These are phyloP conservation scores for Cataglyphis albicans DNA, from an alignment of 2,888 invertebrate species.

Conservation along the genomic window DNA sequence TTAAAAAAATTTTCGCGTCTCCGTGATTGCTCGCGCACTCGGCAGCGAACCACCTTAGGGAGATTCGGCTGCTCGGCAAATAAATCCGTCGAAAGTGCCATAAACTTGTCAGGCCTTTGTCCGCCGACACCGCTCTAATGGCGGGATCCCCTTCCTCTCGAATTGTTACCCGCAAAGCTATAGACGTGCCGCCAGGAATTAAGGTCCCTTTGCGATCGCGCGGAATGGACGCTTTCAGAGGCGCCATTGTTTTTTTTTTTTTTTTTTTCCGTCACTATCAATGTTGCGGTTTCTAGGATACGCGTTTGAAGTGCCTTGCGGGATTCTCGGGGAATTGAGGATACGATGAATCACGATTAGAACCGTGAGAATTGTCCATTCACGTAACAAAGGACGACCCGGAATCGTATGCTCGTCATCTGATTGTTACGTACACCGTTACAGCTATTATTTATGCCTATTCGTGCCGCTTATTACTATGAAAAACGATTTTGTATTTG, in stretches of 20 bases:
- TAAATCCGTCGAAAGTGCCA: slow-evolving; percentile 77
- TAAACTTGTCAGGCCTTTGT: slow-evolving; percentile 78
- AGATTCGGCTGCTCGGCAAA: slow-evolving; percentile 56
- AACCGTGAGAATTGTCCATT: slow-evolving; percentile 29
- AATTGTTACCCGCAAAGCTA: slow-evolving; percentile 47
- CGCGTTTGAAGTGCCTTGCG: slow-evolving; percentile 4
- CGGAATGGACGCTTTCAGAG: slow-evolving; percentile 44
- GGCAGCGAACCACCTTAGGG: slow-evolving; percentile 32
- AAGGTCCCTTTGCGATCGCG: slow-evolving; percentile 50
- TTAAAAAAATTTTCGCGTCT: not conserved
- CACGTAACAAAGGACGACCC: not conserved
- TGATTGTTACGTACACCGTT: not conserved
- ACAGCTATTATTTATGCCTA: not conserved
- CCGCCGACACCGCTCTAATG: slow-evolving; percentile 72
- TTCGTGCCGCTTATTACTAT: not conserved
- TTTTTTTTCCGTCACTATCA: slow-evolving; percentile 39
- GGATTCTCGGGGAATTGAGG: slow-evolving; percentile 18
- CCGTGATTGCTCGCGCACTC: slow-evolving; percentile 11
- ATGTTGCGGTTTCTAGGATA: slow-evolving; percentile 46
- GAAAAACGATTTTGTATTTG: not conserved
- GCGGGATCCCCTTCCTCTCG: slow-evolving; percentile 61
- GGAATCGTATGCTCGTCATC: not conserved
- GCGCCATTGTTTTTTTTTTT: slow-evolving; percentile 42
- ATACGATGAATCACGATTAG: slow-evolving; percentile 29
- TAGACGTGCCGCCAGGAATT: slow-evolving; percentile 53